These are phyloP conservation scores for Lepus europaeus DNA, from an alignment of 2,113 vertebrate species.

Conservation along the genomic window DNA sequence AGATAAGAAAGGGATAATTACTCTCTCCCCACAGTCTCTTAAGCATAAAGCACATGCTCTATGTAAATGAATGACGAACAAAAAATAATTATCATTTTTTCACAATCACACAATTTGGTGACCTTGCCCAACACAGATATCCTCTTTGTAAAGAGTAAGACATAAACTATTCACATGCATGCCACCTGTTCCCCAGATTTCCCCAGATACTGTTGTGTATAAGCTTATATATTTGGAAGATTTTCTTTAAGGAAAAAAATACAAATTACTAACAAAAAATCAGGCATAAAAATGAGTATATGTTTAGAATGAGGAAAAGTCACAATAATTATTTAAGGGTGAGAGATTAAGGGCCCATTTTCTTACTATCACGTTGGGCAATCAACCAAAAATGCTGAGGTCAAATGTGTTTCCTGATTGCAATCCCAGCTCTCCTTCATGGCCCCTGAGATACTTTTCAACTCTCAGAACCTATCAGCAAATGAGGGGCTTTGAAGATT, in stretches of 20 bases:
- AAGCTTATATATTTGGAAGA: not conserved
- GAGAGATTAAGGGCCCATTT: not conserved
- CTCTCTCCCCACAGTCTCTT: too few relatives aligned
- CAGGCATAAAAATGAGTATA: not conserved
- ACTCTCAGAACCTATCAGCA: not conserved
- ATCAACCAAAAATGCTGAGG: not conserved
- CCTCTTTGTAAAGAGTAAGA: not conserved
- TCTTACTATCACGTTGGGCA: not conserved
- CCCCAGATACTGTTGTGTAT: not conserved
- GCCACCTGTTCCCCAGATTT: not conserved
- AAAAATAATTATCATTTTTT: not conserved
- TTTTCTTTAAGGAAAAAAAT: not conserved
- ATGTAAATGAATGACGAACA: not conserved
- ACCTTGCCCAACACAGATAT: not conserved
- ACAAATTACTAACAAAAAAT: not conserved
- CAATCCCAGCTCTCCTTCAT: not conserved
- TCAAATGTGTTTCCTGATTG: not conserved
- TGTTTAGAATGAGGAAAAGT: not conserved
- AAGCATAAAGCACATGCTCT: not conserved
- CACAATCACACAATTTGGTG: not conserved
- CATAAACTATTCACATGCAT: not conserved
- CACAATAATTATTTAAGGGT: not conserved
- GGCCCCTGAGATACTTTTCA: not conserved
- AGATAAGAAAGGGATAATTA: not conserved
- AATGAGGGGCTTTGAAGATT: not conserved